Percentiles rank a stretch among this genome's conserved stretches.
These are phyloP conservation scores for Microcaecilia unicolor DNA, from an alignment of 2,797 vertebrate species.

Conservation along the genomic window DNA sequence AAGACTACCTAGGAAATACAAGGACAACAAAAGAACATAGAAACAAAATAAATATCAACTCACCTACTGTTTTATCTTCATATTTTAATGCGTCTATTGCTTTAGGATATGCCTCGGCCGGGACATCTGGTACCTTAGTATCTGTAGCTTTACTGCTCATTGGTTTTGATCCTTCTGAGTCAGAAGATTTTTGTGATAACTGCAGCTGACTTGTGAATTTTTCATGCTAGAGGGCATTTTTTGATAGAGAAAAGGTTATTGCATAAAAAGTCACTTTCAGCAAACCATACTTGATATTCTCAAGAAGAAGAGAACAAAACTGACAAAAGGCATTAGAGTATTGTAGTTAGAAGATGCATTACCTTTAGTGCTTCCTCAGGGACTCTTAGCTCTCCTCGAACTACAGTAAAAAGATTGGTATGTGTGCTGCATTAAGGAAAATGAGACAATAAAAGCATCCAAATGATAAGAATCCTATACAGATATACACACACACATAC, in stretches of 20 bases:
- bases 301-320: not conserved
- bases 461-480: no score
- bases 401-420: conserved; percentile 97
- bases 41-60: conserved; percentile 14
- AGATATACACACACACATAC: no score
- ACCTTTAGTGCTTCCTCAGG: conserved; percentile 97
- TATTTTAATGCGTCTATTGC: conserved; percentile 51
- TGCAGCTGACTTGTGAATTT: conserved; percentile 96
- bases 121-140: conserved; percentile 34
- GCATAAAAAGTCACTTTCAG: no score
- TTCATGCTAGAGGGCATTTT: conserved; percentile 78
- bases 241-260: no score
- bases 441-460: no score
- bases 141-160: conserved; percentile 59
- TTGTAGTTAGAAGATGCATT: conserved; percentile 15
- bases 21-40: not conserved
- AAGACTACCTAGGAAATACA: no score
- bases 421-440: conserved; percentile 80
- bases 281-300: no score
- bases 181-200: conserved; percentile 77
- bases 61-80: conserved; percentile 79
- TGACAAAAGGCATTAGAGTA: no score
- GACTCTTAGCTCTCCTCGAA: conserved; percentile 87
- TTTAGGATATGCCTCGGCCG: conserved; percentile 43
- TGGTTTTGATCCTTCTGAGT: conserved; percentile 63